phyloP scores from a whole-genome alignment of 2,797 vertebrate species.

The Oophaga sylvatica region DNA sequence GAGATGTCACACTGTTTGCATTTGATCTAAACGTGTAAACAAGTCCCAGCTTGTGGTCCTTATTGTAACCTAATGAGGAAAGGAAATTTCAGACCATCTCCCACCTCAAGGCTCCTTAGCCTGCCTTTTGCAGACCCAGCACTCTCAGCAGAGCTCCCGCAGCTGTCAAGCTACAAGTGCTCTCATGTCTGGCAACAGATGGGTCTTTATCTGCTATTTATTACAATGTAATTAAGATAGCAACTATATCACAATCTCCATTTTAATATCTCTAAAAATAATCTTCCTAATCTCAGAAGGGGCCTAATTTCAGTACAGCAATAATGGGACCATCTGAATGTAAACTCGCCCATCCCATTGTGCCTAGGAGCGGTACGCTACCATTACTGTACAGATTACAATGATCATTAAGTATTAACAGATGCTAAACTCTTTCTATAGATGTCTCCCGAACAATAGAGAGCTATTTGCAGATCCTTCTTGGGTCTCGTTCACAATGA shows the following conservation, averaged over 20 bases:
- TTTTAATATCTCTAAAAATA: constrained; percentile 25
- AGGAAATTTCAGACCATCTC: constrained; percentile 29
- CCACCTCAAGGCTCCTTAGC: constrained; percentile 7
- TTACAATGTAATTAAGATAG: constrained; percentile 38
- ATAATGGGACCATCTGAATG: constrained; percentile 13
- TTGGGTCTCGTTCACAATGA: not conserved
- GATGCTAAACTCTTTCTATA: not conserved
- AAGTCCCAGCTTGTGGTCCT: constrained; percentile 54
- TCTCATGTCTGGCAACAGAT: constrained; percentile 21
- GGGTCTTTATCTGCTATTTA: constrained; percentile 27
- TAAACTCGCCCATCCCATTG: not conserved
- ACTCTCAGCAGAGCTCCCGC: not conserved
- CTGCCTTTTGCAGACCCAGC: not conserved
- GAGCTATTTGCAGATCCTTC: not conserved
- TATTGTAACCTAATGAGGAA: constrained; percentile 48
- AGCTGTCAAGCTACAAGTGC: constrained; percentile 33
- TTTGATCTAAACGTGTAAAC: constrained; percentile 61
- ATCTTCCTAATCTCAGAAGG: constrained; percentile 11
- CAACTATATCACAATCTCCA: constrained; percentile 1
- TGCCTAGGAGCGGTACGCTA: not conserved
- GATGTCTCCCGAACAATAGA: not conserved
- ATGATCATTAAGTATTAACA: not conserved
- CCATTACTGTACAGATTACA: not conserved
- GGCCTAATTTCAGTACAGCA: not conserved
- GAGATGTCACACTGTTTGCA: constrained; percentile 60